Percentiles rank a stretch among this genome's conserved stretches.
These are phyloP conservation scores for Otus sunia DNA, from an alignment of 2,113 vertebrate species.

Conservation along the genomic window DNA sequence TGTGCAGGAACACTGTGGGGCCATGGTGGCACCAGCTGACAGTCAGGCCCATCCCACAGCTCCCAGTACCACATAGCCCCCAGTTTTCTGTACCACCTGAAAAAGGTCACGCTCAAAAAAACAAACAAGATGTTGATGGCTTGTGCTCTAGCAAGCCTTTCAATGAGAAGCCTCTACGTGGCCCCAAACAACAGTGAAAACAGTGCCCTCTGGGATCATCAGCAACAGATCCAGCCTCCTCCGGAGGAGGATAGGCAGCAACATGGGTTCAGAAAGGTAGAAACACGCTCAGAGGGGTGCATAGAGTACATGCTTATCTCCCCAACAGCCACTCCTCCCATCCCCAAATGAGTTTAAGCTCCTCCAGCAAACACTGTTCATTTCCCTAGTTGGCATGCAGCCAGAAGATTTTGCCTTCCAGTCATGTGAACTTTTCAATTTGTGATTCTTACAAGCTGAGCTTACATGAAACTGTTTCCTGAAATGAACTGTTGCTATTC, in stretches of 20 bases:
- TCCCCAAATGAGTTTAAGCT: background rate
- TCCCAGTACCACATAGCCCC: background rate
- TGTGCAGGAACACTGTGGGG: fast-evolving
- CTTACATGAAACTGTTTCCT: slow-evolving; percentile 47
- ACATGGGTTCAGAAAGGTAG: background rate
- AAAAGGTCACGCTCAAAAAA: background rate
- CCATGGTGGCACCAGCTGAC: background rate
- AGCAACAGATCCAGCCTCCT: background rate
- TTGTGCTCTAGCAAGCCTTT: background rate
- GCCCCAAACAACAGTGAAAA: background rate
- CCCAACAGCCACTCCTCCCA: background rate
- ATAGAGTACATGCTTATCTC: fast-evolving
- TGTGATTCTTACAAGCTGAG: slow-evolving; percentile 46
- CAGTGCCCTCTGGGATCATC: background rate
- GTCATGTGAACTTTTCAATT: slow-evolving; percentile 35
- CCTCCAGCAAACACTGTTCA: background rate
- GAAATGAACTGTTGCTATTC: background rate
- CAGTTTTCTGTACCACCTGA: background rate
- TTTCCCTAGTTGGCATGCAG: background rate
- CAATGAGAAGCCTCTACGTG: background rate
- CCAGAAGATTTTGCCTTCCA: slow-evolving; percentile 54
- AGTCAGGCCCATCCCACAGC: background rate
- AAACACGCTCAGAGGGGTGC: background rate
- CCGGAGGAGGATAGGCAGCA: background rate
- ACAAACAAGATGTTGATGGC: background rate